Evolutionary conservation across 2,888 invertebrate species (phyloP).

Genomic region (Campoplex capitator): DNA sequence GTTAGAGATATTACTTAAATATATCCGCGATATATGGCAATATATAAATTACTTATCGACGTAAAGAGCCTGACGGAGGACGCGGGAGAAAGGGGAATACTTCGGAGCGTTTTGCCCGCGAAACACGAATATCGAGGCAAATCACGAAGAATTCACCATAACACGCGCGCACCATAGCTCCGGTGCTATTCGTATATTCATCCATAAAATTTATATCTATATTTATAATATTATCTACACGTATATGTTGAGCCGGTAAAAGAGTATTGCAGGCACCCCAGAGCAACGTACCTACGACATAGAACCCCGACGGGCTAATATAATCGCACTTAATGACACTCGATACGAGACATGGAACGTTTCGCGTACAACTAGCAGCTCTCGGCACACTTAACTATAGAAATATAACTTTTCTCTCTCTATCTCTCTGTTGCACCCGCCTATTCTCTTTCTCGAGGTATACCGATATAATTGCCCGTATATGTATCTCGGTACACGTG

Average conservation of each 20-base stretch:
- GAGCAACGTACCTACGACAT: slow-evolving; percentile 57
- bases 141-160: slow-evolving; percentile 50
- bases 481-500: background rate
- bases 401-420: background rate
- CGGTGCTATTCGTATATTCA: slow-evolving; percentile 10
- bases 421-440: background rate
- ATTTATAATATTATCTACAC: slow-evolving; percentile 7
- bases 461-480: background rate
- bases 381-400: slow-evolving; percentile 30
- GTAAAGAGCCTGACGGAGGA: slow-evolving; percentile 70
- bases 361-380: slow-evolving; percentile 72
- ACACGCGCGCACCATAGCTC: slow-evolving; percentile 37
- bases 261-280: slow-evolving; percentile 35
- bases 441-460: background rate
- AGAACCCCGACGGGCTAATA: slow-evolving; percentile 75
- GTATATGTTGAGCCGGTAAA: background rate
- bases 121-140: slow-evolving; percentile 67
- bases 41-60: slow-evolving; percentile 78
- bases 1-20: slow-evolving; percentile 72
- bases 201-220: background rate
- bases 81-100: slow-evolving; percentile 43
- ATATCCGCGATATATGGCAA: slow-evolving; percentile 76
- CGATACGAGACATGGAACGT: slow-evolving; percentile 79
- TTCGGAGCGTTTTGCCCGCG: slow-evolving; percentile 62
- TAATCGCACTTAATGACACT: slow-evolving; percentile 82